Conservation (phyloP, 2,113 vertebrate species). For the Phalacrocorax aristotelis region DNA sequence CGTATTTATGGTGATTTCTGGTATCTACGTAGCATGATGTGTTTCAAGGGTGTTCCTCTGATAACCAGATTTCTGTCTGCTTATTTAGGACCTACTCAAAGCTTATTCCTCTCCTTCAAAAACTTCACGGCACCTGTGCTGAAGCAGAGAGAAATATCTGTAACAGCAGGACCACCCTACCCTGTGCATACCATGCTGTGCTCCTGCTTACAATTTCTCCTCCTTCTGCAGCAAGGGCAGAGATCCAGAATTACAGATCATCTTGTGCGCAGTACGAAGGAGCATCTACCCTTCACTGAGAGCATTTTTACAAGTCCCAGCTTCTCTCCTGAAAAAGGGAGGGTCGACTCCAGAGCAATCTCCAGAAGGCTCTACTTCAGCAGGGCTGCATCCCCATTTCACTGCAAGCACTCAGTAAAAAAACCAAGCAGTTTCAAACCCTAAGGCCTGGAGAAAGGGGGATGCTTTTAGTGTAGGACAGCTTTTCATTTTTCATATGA, state of each 20-base stretch:
- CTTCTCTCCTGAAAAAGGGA: not conserved
- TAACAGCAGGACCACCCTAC: not conserved
- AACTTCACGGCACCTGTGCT: not conserved
- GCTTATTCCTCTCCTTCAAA: not conserved
- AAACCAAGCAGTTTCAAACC: not conserved
- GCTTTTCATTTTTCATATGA: not conserved
- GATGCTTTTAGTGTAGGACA: not conserved
- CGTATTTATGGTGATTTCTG: not conserved
- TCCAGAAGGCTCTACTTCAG: not conserved
- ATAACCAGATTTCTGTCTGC: not conserved
- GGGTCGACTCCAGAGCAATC: not conserved
- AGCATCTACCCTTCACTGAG: not conserved
- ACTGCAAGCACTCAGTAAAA: not conserved
- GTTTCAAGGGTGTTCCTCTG: not conserved
- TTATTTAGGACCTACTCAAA: not conserved
- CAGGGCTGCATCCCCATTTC: not conserved
- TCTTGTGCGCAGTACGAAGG: not conserved
- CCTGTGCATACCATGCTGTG: not conserved
- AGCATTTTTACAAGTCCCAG: not conserved
- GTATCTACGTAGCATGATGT: rapidly evolving
- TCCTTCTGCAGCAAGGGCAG: not conserved
- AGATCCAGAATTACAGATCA: not conserved
- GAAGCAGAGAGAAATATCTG: not conserved
- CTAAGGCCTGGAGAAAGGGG: not conserved
- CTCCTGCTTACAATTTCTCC: not conserved